These are phyloP conservation scores for Chiloscyllium punctatum DNA, from an alignment of 2,797 vertebrate species.

Conservation along the genomic window DNA sequence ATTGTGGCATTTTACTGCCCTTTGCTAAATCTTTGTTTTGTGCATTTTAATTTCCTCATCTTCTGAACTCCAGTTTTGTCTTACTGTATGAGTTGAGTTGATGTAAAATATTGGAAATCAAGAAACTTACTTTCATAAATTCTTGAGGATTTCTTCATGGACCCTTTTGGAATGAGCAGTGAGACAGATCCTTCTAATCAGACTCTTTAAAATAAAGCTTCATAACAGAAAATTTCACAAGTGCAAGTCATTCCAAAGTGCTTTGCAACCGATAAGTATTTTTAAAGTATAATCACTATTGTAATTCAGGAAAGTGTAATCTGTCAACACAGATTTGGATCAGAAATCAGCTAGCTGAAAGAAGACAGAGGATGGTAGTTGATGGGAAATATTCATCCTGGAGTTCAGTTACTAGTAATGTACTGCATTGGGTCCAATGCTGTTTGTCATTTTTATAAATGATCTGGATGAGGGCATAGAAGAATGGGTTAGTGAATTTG, in stretches of 20 bases:
- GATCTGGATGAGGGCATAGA: too few species aligned
- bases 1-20: neutral
- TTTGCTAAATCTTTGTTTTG: neutral
- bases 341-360: too few species aligned
- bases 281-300: neutral
- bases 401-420: too few species aligned
- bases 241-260: neutral
- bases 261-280: neutral
- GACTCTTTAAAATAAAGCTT: neutral
- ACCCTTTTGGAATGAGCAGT: neutral
- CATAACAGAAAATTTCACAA: neutral
- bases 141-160: neutral
- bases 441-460: too few species aligned
- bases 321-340: too few species aligned
- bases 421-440: too few species aligned
- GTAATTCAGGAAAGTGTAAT: neutral
- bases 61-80: neutral
- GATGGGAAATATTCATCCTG: too few species aligned
- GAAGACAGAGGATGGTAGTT: too few species aligned
- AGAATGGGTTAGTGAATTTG: too few species aligned
- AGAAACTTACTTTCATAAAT: neutral
- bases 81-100: neutral
- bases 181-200: neutral
- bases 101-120: neutral
- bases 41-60: neutral